A percentile compares a stretch with the other conserved stretches of the same genome.
Conservation (phyloP, 2,888 invertebrate species). For the Drosophila bunnanda region DNA sequence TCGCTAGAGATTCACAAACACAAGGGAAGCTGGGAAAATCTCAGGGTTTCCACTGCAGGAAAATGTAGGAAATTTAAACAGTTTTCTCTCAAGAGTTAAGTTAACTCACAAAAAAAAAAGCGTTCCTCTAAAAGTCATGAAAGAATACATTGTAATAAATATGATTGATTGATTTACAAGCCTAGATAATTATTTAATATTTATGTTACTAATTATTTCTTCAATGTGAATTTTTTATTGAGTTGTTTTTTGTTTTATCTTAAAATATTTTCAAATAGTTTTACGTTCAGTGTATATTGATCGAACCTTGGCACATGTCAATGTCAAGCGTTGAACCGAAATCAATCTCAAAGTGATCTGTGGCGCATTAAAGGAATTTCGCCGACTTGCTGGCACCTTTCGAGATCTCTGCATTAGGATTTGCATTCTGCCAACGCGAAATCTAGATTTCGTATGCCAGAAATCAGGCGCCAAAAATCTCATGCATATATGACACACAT, state of each 20-base stretch:
- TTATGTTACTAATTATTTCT: no score
- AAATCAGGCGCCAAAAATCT: slow-evolving; percentile 73
- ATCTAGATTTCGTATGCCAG: slow-evolving; percentile 51
- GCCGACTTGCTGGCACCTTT: slow-evolving; percentile 79
- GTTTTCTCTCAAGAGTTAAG: neutral
- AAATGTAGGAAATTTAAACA: neutral
- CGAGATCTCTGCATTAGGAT: slow-evolving; percentile 58
- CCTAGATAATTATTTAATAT: neutral
- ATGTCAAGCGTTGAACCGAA: slow-evolving; percentile 73
- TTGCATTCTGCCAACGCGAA: slow-evolving; percentile 37
- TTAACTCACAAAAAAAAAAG: no score
- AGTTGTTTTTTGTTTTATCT: no score
- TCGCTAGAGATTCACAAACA: neutral
- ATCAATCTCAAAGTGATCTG: slow-evolving; percentile 1
- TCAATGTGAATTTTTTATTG: no score
- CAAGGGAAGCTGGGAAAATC: neutral
- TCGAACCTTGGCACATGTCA: slow-evolving; percentile 71
- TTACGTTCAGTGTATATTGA: neutral
- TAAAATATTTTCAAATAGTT: neutral
- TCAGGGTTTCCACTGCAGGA: neutral
- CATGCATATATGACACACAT: slow-evolving; percentile 74
- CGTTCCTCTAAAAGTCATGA: no score
- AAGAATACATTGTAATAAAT: neutral
- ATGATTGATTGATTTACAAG: neutral
- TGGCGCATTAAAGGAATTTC: slow-evolving; percentile 73